Percentiles rank a stretch among this genome's conserved stretches.
These are phyloP conservation scores for Diplazon laetatorius DNA, from an alignment of 2,888 invertebrate species.

Conservation along the genomic window DNA sequence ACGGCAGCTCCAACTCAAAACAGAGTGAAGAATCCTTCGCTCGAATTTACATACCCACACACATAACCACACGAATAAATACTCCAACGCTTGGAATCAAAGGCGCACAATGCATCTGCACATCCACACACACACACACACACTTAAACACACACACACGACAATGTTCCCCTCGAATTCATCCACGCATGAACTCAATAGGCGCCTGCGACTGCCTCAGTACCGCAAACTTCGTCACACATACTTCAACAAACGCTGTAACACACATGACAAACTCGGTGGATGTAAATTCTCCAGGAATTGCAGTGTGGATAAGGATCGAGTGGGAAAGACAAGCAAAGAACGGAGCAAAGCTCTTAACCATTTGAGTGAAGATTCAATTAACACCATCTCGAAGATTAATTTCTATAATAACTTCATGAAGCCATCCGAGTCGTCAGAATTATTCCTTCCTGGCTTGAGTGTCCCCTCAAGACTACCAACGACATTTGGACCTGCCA, in stretches of 20 bases:
- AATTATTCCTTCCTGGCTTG: too few relatives aligned
- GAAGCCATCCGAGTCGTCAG: too few relatives aligned
- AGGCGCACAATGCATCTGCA: not conserved
- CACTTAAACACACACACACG: not conserved
- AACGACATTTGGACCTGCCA: too few relatives aligned
- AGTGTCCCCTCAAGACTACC: too few relatives aligned
- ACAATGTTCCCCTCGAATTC: not conserved
- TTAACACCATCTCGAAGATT: too few relatives aligned
- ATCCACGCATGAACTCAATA: conserved; percentile 15
- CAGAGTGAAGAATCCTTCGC: conserved; percentile 24
- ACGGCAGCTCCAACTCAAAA: conserved; percentile 9
- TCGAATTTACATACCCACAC: conserved; percentile 10
- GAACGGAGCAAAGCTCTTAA: not conserved
- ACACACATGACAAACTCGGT: not conserved
- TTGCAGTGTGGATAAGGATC: not conserved
- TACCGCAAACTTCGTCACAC: conserved; percentile 20
- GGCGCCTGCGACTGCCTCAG: conserved; percentile 29
- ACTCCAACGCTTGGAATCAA: not conserved
- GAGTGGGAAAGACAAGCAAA: not conserved
- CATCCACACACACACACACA: not conserved
- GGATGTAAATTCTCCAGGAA: not conserved
- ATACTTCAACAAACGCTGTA: not conserved
- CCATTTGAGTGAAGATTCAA: not conserved
- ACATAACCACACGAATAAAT: not conserved
- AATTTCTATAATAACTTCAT: too few relatives aligned